These are phyloP conservation scores for Eulemur rufifrons DNA, from an alignment of 2,113 vertebrate genomes.

Conservation along the genomic window DNA sequence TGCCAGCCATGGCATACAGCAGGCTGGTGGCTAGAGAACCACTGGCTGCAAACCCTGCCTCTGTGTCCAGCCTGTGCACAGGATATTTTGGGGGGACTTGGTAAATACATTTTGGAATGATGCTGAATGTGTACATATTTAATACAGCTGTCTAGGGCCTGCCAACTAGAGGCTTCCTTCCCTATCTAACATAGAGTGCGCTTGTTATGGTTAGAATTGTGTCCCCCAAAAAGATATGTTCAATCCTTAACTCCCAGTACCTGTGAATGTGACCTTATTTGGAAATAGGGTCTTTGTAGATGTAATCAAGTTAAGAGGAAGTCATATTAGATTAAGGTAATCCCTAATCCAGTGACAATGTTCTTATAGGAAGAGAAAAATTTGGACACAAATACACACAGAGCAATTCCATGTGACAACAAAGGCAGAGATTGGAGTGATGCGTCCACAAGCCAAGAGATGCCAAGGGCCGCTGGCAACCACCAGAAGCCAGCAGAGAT, in stretches of 20 bases:
- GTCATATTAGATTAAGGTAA: no score
- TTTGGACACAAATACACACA: background rate
- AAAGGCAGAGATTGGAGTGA: background rate
- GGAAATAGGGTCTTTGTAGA: background rate
- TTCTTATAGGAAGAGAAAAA: background rate
- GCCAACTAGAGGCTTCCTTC: background rate
- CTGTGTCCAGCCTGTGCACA: accelerated
- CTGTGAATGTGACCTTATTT: background rate
- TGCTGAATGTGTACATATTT: background rate
- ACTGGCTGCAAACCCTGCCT: background rate
- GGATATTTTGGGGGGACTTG: background rate
- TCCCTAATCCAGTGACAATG: background rate
- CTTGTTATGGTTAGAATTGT: background rate
- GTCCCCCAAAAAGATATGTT: background rate
- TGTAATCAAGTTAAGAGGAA: background rate
- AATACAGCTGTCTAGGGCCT: background rate
- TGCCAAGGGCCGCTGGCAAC: background rate
- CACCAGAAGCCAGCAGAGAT: background rate
- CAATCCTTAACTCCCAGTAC: background rate
- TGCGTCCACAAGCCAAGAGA: background rate
- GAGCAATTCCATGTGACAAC: accelerated
- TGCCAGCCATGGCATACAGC: background rate
- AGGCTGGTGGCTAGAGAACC: background rate
- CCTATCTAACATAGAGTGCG: background rate
- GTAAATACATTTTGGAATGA: background rate